phyloP scores from a whole-genome alignment of 2,797 vertebrate species.

The Sebastes itinus region DNA sequence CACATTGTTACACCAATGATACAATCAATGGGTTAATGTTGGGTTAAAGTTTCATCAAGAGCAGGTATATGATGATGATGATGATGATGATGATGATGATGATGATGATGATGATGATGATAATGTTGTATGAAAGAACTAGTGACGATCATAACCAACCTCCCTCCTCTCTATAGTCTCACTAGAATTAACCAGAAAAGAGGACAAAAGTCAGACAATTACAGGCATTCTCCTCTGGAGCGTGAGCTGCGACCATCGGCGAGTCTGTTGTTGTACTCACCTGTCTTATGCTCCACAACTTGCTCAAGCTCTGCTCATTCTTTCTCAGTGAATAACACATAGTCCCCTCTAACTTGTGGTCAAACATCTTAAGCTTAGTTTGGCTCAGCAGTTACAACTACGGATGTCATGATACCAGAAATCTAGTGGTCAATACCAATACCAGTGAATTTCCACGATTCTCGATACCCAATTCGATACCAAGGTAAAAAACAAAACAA shows the following conservation, averaged over 20 bases:
- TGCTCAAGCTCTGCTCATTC: not conserved
- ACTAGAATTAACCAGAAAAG: not conserved
- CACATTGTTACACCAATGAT: not conserved
- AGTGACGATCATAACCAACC: not conserved
- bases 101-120: not conserved
- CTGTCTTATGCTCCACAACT: not conserved
- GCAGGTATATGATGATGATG: not conserved
- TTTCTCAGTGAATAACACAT: not conserved
- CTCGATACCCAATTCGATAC: no score
- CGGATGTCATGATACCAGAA: no score
- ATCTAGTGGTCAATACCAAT: no score
- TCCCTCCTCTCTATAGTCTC: not conserved
- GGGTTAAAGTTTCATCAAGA: not conserved
- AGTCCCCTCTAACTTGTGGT: not conserved
- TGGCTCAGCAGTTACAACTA: not conserved
- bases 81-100: not conserved
- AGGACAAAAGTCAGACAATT: not conserved
- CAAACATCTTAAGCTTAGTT: not conserved
- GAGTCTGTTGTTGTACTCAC: not conserved
- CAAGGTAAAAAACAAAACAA: no score
- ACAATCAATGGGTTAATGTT: not conserved
- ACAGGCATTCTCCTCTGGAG: not conserved
- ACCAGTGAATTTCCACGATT: no score
- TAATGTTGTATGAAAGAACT: not conserved
- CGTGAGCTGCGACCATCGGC: not conserved